Base-by-base conservation (phyloP, 2,113 vertebrate genomes). In the Centropus bengalensis region DNA sequence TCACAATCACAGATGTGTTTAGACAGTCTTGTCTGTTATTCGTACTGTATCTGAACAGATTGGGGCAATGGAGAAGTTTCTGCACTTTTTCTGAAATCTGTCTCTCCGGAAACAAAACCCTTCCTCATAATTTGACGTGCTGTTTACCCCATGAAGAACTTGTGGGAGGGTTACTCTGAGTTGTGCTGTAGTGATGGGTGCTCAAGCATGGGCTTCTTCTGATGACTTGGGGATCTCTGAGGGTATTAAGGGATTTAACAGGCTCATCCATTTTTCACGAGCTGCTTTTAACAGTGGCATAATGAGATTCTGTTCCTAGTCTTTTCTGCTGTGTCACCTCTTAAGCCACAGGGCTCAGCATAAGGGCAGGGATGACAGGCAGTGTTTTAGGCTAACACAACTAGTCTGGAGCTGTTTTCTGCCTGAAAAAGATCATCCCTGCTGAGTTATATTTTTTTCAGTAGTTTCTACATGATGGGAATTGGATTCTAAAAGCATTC, bases 11-110 rank as follows among this genome's bases (percentile, higher is more conserved):
- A 75, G 80, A 78, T 85, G 49, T 89, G 64, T 91, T 94, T 96
- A 89, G 86, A 91, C 87, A 89, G 51, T 58, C 26, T 77, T 96
- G 76, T 74, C 82, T 83, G 74, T 92, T 60, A 92, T 94, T 86
- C 6, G 2, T 59, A 32, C 12, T 60, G 10, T 24, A 66, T 44
- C 14, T 79, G 66, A 86, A 86, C 91, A 93, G 86, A 89, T 78
- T 91, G 69, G 28, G 44, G 28, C 77, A 58, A n/a, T 63, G n/a
- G 75, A 87, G 56, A 84, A 24, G 27, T 68, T 94, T 78, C 32
- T 92, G 18, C 21, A 10, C 52, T 91, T 85, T 23, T 91, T 82
- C 38, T 82, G 32, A 79, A 89, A 94, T 36, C 67, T 91, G 75
- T 15, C 49, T 28, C 9, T 59, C 82, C 63, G 78, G 40, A 86